A percentile compares a stretch with the other conserved stretches of the same genome.
These are phyloP conservation scores for Heliconius cydno DNA, from an alignment of 2,888 invertebrate genomes.

Conservation along the genomic window DNA sequence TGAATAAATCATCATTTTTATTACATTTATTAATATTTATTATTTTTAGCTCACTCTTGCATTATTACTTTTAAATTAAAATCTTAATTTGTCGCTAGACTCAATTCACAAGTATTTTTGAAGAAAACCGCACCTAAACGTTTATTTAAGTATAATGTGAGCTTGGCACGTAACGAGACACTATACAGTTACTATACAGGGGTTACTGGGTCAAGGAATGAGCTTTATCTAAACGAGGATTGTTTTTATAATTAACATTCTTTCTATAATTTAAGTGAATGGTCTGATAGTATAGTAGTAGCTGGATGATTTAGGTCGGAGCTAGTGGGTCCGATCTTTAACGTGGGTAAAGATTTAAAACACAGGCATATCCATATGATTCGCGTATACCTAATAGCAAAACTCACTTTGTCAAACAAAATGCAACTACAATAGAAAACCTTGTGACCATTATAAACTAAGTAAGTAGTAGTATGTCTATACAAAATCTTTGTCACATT, in stretches of 20 bases:
- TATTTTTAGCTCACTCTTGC: no score
- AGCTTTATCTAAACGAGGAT: conserved; percentile 7
- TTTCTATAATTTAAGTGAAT: background rate
- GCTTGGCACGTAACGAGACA: conserved; percentile 9
- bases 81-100: background rate
- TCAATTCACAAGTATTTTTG: background rate
- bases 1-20: no score
- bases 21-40: no score
- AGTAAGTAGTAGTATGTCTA: background rate
- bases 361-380: no score
- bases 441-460: conserved; percentile 1
- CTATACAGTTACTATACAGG: conserved; percentile 3
- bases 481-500: conserved; percentile 12
- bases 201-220: conserved; percentile 21
- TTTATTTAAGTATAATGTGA: background rate
- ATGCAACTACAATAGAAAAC: background rate
- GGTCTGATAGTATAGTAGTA: background rate
- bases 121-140: background rate
- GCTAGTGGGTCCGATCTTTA: background rate
- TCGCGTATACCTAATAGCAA: no score
- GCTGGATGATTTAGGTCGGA: background rate
- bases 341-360: no score
- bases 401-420: no score
- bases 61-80: no score
- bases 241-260: background rate